Percentiles rank a stretch among this genome's conserved stretches.
Evolutionary conservation across 1,140 invertebrate species (phyloP).

Genomic region (Wiebesia pumilae): DNA sequence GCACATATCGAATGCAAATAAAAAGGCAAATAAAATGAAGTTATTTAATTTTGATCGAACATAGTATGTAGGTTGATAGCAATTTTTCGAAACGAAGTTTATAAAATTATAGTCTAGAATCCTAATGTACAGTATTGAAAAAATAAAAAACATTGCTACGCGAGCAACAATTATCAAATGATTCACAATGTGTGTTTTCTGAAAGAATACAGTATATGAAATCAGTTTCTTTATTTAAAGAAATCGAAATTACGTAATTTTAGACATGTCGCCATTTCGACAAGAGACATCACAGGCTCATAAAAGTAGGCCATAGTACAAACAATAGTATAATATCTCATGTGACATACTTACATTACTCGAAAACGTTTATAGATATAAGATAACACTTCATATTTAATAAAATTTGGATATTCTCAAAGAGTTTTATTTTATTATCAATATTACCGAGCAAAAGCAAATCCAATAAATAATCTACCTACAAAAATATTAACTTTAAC

Average conservation of each 20-base stretch:
- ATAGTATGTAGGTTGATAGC: no score
- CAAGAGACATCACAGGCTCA: neutral
- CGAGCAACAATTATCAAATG: neutral
- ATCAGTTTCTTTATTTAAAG: neutral
- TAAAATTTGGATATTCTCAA: no score
- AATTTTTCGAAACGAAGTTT: no score
- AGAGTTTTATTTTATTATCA: neutral
- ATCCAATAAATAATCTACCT: neutral
- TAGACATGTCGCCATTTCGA: neutral
- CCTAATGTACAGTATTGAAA: neutral
- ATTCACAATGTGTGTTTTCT: neutral
- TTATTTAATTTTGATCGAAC: no score
- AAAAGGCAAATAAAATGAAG: no score
- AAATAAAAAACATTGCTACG: neutral
- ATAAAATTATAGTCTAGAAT: neutral
- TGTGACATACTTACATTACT: neutral
- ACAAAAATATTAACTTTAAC: no score
- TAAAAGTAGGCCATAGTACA: slow-evolving; percentile 8
- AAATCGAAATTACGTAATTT: slow-evolving; percentile 2
- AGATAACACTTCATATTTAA: no score
- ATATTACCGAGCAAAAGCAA: neutral
- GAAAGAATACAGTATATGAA: neutral
- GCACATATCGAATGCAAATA: no score
- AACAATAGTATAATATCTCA: slow-evolving; percentile 5
- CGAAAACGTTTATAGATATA: neutral